Percentiles rank a stretch among this genome's conserved stretches.
These are phyloP conservation scores for Ethmia dodecea DNA, from an alignment of 2,888 invertebrate species.

Conservation along the genomic window DNA sequence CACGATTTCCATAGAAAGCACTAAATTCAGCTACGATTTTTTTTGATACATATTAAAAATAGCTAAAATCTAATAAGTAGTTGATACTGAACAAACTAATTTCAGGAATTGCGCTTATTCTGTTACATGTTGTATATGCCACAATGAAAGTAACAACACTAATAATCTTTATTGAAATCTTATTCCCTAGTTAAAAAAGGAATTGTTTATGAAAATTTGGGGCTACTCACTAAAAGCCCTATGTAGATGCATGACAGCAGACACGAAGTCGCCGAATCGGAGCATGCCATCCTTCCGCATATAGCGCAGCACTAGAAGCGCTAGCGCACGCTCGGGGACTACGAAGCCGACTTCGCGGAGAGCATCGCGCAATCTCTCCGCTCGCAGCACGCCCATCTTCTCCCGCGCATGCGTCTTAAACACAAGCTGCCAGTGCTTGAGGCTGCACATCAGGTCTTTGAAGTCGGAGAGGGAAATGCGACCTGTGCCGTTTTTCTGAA, in stretches of 20 bases:
- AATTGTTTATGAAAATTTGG: not conserved
- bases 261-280: conserved; percentile 94
- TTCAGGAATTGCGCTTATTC: too few species aligned
- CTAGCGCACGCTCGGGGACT: conserved; percentile 89
- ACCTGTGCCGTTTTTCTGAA: conserved; percentile 84
- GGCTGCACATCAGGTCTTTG: conserved; percentile 93
- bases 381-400: conserved; percentile 92
- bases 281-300: conserved; percentile 96
- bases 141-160: too few species aligned
- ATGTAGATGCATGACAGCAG: conserved; percentile 91
- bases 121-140: too few species aligned
- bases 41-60: too few species aligned
- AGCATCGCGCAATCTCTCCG: conserved; percentile 90
- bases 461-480: conserved; percentile 90
- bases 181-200: too few species aligned
- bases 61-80: too few species aligned
- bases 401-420: conserved; percentile 94
- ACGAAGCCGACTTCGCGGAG: conserved; percentile 92
- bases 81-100: too few species aligned
- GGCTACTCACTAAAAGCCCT: conserved; percentile 89
- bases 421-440: conserved; percentile 93
- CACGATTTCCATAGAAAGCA: too few species aligned
- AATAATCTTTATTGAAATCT: too few species aligned
- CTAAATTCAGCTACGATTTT: too few species aligned
- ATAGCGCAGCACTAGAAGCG: conserved; percentile 88